A percentile compares a stretch with the other conserved stretches of the same genome.
Conservation (phyloP, 2,113 vertebrate genomes). For the Pelmatolapia mariae region DNA sequence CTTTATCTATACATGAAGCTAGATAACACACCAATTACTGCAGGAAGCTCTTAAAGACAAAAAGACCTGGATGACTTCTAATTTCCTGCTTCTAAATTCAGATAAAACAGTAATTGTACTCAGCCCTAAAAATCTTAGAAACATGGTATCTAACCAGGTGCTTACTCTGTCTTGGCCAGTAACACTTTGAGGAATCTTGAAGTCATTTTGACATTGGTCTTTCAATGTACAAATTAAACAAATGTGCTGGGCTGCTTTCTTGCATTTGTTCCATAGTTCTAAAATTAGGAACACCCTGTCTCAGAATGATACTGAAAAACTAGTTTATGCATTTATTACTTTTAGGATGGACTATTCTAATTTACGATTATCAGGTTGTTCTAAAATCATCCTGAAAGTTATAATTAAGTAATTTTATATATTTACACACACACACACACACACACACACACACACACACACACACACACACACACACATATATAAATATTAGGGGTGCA, state of each 20-base stretch:
- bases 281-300: background rate
- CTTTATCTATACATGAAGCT: too few relatives aligned
- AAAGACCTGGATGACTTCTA: too few relatives aligned
- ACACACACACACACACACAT: fast-evolving
- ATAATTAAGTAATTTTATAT: background rate
- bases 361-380: background rate
- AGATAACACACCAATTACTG: too few relatives aligned
- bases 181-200: background rate
- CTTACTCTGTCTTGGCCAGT: background rate
- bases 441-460: too few relatives aligned
- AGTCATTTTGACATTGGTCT: background rate
- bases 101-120: background rate
- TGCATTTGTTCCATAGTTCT: background rate
- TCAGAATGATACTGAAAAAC: background rate
- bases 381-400: background rate
- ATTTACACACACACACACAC: background rate
- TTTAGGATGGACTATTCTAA: background rate
- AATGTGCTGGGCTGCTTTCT: background rate
- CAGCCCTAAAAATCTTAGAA: background rate
- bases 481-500: too few relatives aligned
- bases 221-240: background rate
- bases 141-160: background rate
- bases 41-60: too few relatives aligned
- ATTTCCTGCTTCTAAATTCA: too few relatives aligned
- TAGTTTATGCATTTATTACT: background rate